Percentiles rank a stretch among this genome's conserved stretches.
Evolutionary conservation across 2,797 vertebrate species (phyloP).

Genomic region (Sorex maritimensis): DNA sequence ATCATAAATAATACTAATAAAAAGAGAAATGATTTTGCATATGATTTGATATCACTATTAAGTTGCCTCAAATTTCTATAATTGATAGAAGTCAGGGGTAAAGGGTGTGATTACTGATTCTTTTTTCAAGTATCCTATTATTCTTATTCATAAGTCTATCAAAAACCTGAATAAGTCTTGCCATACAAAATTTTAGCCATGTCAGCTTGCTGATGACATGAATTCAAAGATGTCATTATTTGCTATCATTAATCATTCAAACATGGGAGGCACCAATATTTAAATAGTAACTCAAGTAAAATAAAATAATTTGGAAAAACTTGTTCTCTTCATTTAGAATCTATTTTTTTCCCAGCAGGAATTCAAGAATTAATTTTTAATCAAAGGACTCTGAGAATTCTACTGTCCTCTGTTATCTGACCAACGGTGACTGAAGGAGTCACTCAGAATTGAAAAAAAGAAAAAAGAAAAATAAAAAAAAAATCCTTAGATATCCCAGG

Average conservation of each 20-base stretch:
- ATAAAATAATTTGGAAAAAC: not conserved
- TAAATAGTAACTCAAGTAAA: slow-evolving; percentile 5
- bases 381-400: no score
- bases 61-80: not conserved
- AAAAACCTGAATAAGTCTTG: not conserved
- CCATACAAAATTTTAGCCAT: not conserved
- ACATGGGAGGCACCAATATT: not conserved
- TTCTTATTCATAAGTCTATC: not conserved
- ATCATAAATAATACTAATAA: slow-evolving; percentile 15
- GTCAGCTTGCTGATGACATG: not conserved
- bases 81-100: not conserved
- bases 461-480: no score
- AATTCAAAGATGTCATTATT: not conserved
- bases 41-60: not conserved
- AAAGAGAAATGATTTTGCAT: not conserved
- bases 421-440: no score
- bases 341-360: not conserved
- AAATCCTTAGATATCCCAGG: no score
- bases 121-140: not conserved
- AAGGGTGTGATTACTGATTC: not conserved
- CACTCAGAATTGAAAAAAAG: no score
- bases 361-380: not conserved
- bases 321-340: not conserved
- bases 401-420: no score
- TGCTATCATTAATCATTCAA: not conserved